Percentiles rank a stretch among this genome's conserved stretches.
These are phyloP conservation scores for Laticauda laticaudata DNA, from an alignment of 2,113 vertebrate species.

Conservation along the genomic window DNA sequence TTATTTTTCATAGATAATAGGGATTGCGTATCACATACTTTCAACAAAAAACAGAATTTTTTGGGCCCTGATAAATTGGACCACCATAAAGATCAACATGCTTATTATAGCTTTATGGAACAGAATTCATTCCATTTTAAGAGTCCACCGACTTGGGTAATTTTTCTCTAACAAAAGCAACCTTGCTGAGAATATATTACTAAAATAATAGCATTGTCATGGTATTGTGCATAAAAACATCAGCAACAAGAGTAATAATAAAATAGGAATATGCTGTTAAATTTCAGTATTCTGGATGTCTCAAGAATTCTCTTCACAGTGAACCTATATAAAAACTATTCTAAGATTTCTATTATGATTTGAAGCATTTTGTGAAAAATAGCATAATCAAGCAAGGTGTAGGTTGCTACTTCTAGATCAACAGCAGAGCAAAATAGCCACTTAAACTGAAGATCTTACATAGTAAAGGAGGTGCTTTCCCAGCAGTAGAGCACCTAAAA, in stretches of 20 bases:
- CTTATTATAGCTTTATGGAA: neutral
- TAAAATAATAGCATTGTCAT: neutral
- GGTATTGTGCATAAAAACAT: neutral
- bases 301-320: neutral
- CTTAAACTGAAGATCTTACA: neutral
- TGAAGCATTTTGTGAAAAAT: neutral
- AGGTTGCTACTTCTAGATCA: slow-evolving; percentile 8
- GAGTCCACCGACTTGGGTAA: too few relatives aligned
- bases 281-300: neutral
- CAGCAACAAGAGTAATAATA: neutral
- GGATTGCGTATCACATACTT: neutral
- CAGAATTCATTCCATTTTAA: neutral
- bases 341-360: neutral
- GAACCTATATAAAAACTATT: neutral
- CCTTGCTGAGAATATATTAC: neutral
- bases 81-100: neutral
- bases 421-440: slow-evolving; percentile 12
- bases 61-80: too few relatives aligned
- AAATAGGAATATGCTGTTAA: neutral
- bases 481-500: neutral
- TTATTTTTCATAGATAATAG: neutral
- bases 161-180: neutral
- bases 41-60: neutral
- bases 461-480: slow-evolving; percentile 13
- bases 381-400: neutral